These are phyloP conservation scores for Argentina silus DNA, from an alignment of 2,797 vertebrate genomes.

Conservation along the genomic window DNA sequence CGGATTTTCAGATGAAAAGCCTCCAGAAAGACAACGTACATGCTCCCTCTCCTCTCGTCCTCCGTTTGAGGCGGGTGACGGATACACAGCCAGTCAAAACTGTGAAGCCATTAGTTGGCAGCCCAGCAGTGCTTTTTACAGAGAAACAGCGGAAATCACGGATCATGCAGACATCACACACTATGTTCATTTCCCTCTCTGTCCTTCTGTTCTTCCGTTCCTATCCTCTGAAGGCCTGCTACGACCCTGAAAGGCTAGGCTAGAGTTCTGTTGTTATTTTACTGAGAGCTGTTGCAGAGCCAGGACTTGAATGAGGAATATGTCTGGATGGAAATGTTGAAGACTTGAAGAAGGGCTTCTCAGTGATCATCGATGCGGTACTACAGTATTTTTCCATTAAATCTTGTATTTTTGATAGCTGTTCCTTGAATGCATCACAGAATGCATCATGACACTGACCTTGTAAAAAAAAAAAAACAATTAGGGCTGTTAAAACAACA, in stretches of 20 bases:
- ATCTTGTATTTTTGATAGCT: too few relatives aligned
- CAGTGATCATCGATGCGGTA: too few relatives aligned
- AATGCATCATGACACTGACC: too few relatives aligned
- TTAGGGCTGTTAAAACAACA: constrained; percentile 48
- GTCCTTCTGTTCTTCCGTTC: constrained; percentile 58
- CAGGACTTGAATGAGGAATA: too few relatives aligned
- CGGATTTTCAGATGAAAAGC: constrained; percentile 70
- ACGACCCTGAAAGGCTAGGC: constrained; percentile 64
- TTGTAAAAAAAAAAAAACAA: background rate
- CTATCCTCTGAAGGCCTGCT: constrained; percentile 75
- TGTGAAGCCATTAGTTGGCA: constrained; percentile 79
- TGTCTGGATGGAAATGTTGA: too few relatives aligned
- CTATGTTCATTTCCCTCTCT: constrained; percentile 58
- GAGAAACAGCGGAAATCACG: constrained; percentile 71
- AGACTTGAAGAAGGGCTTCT: too few relatives aligned
- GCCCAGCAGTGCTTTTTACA: constrained; percentile 56
- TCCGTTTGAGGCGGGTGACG: constrained; percentile 78
- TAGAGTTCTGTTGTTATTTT: constrained; percentile 29
- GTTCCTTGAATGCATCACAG: too few relatives aligned
- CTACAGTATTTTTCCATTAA: too few relatives aligned
- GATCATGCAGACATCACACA: constrained; percentile 76
- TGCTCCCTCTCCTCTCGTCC: constrained; percentile 72
- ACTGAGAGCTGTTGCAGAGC: too few relatives aligned
- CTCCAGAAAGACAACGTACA: constrained; percentile 77
- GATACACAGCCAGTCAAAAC: constrained; percentile 79